Base-by-base conservation (phyloP, 2,113 vertebrate genomes). In the Hiodon tergisus region DNA sequence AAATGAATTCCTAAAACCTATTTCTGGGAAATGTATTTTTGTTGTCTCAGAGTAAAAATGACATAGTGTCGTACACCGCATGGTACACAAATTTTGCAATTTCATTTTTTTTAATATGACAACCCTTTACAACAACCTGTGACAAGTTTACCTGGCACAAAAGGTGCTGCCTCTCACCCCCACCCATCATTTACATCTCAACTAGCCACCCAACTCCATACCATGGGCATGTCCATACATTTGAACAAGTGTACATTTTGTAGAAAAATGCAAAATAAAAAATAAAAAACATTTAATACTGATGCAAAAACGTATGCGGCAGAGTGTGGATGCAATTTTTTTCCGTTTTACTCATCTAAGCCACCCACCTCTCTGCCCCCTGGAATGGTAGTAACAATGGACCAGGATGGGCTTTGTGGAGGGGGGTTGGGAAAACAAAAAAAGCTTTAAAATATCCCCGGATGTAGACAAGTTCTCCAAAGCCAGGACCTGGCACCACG, bases 371-470 rank as follows among this genome's bases (percentile, higher is more conserved):
- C 82, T 84, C 87, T 62, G 84, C 90, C 92, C 81, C 81, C 84
- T 92, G 92, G 92, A 93, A 93, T 92, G 91, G 89, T 89, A 88
- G 88, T 85, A 91, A 91, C 89, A 91, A 89, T 88, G 89, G 89
- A 89, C 74, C 80, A 85, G 91, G 91, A 90, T 91, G 92, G 91
- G 94, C 91, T 93, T 92, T 95, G 91, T 87, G 85, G 74, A 76
- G 51, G 76, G 77, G 79, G 83, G 86, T 84, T 84, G 80, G 86
- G 85, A 80, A 77, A 83, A 87, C 87, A 85, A 88, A 89, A 88
- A 92, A 87, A 85, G 83, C 85, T 93, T 95, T 90, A 93, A 96
- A 95, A 94, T 93, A 93, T 97, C 95, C 94, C 94, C 94, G 93
- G 92, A 93, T 92, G 92, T 92, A 91, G 92, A 94, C 91, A 90